phyloP scores from a whole-genome alignment of 1,140 invertebrate species.

The Theocolax elegans region DNA sequence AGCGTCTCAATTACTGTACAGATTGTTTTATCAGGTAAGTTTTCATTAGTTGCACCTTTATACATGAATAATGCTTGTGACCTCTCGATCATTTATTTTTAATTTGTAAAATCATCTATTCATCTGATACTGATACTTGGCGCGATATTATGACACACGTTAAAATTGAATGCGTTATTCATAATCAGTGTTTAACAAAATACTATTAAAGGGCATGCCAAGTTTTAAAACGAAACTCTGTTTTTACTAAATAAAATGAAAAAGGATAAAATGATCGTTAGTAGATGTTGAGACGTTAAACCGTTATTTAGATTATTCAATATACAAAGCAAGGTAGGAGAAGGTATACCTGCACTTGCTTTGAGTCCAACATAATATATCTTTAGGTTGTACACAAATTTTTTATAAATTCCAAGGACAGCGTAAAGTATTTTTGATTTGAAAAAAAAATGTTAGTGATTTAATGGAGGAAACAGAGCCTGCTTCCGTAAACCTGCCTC shows the following conservation, averaged over 20 bases:
- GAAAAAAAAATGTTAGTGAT: conserved; percentile 63
- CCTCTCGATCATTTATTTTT: conserved; percentile 35
- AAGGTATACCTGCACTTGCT: conserved; percentile 68
- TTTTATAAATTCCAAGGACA: conserved; percentile 54
- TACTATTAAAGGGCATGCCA: conserved; percentile 12
- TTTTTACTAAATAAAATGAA: conserved; percentile 7
- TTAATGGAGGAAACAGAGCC: conserved; percentile 67
- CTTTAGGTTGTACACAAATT: conserved; percentile 52
- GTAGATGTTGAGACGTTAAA: conserved; percentile 42
- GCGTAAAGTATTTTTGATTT: conserved; percentile 60
- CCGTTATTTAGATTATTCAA: conserved; percentile 33
- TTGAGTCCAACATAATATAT: conserved; percentile 55
- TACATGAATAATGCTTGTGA: conserved; percentile 61
- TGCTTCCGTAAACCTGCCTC: conserved; percentile 67
- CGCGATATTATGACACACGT: conserved; percentile 25
- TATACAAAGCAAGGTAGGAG: conserved; percentile 63
- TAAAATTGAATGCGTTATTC: conserved; percentile 11
- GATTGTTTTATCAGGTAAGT: conserved; percentile 66
- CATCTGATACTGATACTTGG: conserved; percentile 18
- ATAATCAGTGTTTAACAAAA: conserved; percentile 10
- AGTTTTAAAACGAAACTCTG: conserved; percentile 9
- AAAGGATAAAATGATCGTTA: conserved; percentile 33
- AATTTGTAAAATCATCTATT: conserved; percentile 46
- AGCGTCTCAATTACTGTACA: conserved; percentile 68
- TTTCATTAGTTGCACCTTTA: conserved; percentile 65